A percentile compares a stretch with the other conserved stretches of the same genome.
These are phyloP conservation scores for Gasterosteus nipponicus DNA, from an alignment of 2,113 vertebrate species.

Conservation along the genomic window DNA sequence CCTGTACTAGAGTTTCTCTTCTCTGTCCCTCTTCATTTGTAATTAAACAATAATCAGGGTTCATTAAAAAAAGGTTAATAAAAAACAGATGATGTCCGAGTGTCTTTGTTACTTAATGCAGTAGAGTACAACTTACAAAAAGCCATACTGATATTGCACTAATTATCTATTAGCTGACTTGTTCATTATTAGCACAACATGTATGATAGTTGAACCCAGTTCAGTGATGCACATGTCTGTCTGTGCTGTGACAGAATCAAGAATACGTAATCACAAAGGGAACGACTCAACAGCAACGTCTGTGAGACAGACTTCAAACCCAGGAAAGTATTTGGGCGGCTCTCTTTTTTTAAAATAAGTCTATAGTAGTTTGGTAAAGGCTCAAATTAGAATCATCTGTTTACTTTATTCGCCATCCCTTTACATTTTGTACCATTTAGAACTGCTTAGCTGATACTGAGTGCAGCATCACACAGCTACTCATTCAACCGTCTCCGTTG, in stretches of 20 bases:
- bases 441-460: background rate
- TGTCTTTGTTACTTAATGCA: background rate
- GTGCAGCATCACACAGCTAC: background rate
- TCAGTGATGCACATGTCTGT: too few species aligned
- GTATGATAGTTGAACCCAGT: too few species aligned
- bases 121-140: background rate
- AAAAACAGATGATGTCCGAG: constrained; percentile 38
- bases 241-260: background rate
- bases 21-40: constrained; percentile 81
- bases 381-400: background rate
- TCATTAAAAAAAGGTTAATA: constrained; percentile 81
- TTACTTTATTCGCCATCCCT: background rate
- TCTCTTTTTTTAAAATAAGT: background rate
- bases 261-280: too few species aligned
- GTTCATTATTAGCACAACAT: background rate
- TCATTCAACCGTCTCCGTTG: background rate
- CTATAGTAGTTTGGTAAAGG: background rate
- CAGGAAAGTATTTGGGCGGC: too few species aligned
- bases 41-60: constrained; percentile 87
- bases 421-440: background rate
- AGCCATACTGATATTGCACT: background rate
- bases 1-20: constrained; percentile 73
- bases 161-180: background rate
- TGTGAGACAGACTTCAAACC: background rate
- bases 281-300: too few species aligned